Conservation (phyloP, 2,113 vertebrate species). For the Brachirus orientalis region DNA sequence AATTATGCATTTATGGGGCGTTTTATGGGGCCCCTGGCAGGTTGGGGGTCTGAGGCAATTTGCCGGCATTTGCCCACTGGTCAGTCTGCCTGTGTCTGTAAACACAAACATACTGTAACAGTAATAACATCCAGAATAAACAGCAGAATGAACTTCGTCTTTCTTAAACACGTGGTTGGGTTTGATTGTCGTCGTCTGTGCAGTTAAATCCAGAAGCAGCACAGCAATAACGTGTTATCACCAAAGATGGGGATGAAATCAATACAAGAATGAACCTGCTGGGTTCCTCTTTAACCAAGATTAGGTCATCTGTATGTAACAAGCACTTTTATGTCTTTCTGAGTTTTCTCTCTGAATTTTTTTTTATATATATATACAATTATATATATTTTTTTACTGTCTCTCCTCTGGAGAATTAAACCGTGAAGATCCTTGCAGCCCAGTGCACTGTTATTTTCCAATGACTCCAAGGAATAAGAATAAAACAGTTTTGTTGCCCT, state of each 20-base stretch:
- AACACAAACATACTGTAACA: not conserved
- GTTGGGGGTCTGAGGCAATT: no score
- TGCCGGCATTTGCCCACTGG: no score
- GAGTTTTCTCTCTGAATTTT: not conserved
- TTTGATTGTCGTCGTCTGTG: not conserved
- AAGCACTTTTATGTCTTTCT: not conserved
- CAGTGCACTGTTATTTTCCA: not conserved
- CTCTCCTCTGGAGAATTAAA: conserved; percentile 15
- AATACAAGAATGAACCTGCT: conserved; percentile 28
- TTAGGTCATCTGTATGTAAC: conserved; percentile 35
- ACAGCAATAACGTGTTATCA: conserved; percentile 34
- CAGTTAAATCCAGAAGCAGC: not conserved
- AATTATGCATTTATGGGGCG: no score
- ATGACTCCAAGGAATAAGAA: no score
- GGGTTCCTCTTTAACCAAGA: conserved; percentile 9
- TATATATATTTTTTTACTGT: conserved; percentile 29
- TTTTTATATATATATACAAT: no score
- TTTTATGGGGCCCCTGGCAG: no score
- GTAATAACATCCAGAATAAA: not conserved
- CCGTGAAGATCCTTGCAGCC: conserved; percentile 31
- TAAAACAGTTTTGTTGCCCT: no score
- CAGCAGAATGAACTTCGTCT: conserved; percentile 6
- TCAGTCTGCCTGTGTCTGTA: not conserved
- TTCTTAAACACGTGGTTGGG: no score
- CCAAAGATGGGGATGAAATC: conserved; percentile 44